Base-by-base conservation (phyloP, 2,888 invertebrate genomes). In the Hesperia comma region DNA sequence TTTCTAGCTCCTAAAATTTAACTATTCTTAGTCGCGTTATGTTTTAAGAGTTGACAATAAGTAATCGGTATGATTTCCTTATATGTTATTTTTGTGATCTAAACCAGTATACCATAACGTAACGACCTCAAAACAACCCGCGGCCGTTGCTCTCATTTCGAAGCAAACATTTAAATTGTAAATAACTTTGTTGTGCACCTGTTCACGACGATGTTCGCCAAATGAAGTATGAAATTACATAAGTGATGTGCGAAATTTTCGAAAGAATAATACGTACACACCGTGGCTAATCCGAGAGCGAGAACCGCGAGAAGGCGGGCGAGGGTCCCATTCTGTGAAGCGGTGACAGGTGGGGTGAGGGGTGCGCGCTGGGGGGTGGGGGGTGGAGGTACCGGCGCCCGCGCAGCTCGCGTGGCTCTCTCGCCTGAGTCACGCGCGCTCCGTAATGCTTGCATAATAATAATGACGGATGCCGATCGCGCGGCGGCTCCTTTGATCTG, bases 381-480 rank as follows among this genome's bases (percentile, higher is more conserved):
- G 71, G 74, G 73, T 76, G 77, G 78, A 76, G 79, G 69, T 75
- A 77, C 74, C 77, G 85, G 88, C 87, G 89, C 89, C 88, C 89
- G 90, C 88, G 88, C 86, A 81, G 75, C 88, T 90, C 90, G 91
- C 92, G 92, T 90, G 90, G 89, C 89, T 88, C 88, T 89, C 90
- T 87, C 88, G 90, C 88, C 85, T 84, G 90, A 92, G 88, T 92
- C 92, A 92, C 92, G 92, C 90, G 90, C 92, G 90, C 88, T 89
- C 88, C 86, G 91, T 92, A 92, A 92, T 92, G 92, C 92, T 92
- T 92, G 92, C 92, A 92, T 92, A 92, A 92, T 92, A 92, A 92
- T 92, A 92, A 92, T 92, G 92, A 92, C 92, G 92, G 92, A 92
- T 92, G 92, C 92, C 92, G 92, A 92, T 92, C 92, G 92, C 92